Evolutionary conservation across 2,113 vertebrate genomes (phyloP).

Genomic region (Lasiurus cinereus): DNA sequence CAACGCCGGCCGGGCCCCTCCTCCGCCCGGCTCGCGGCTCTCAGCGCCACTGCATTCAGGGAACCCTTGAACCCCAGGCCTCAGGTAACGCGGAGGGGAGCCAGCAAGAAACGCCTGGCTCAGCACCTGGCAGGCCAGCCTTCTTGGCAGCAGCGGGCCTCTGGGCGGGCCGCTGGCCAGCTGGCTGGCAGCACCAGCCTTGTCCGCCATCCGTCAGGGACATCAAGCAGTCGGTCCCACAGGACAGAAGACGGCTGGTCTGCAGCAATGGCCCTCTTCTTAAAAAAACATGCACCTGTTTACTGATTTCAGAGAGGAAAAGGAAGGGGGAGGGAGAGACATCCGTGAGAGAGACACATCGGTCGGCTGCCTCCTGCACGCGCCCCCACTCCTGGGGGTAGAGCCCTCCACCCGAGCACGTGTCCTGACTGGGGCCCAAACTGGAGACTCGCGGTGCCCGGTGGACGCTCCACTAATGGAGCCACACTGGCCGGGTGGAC

Average conservation of each 20-base stretch:
- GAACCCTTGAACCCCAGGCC: slow-evolving; percentile 28
- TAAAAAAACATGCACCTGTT: no score
- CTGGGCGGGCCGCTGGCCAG: neutral
- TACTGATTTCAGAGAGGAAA: neutral
- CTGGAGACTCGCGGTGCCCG: neutral
- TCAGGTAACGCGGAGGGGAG: slow-evolving; percentile 9
- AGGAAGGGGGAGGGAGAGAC: neutral
- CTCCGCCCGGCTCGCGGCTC: neutral
- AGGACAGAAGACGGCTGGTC: neutral
- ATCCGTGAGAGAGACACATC: neutral
- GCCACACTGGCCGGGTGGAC: neutral
- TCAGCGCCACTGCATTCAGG: slow-evolving; percentile 35
- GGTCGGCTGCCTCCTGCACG: neutral
- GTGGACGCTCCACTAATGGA: neutral
- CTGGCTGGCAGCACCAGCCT: neutral
- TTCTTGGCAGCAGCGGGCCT: neutral
- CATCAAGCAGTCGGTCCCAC: slow-evolving; percentile 21
- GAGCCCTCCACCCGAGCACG: neutral
- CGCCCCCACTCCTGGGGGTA: neutral
- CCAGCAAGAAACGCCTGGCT: slow-evolving; percentile 7
- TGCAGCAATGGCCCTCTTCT: neutral
- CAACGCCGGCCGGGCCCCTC: neutral
- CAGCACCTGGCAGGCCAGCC: slow-evolving; percentile 5
- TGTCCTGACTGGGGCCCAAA: neutral
- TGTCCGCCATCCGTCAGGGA: slow-evolving; percentile 37